A percentile compares a stretch with the other conserved stretches of the same genome.
These are phyloP conservation scores for Meiosimyza decipiens DNA, from an alignment of 2,888 invertebrate genomes.

Conservation along the genomic window DNA sequence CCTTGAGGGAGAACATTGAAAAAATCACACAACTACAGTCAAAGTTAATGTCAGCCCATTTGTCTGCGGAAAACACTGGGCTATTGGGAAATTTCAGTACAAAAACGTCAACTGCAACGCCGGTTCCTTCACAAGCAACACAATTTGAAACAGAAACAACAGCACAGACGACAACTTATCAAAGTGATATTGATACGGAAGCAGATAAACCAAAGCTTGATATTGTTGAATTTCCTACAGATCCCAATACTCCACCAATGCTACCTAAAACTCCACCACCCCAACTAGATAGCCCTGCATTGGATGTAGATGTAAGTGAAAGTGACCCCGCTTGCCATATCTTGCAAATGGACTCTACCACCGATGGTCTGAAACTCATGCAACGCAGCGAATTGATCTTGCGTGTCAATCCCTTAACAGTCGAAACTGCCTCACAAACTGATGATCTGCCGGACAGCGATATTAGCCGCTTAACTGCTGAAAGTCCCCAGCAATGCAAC, in stretches of 20 bases:
- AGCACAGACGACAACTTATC: too few species aligned
- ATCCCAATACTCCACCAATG: constrained; percentile 37
- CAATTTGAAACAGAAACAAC: neutral
- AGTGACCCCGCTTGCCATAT: constrained; percentile 39
- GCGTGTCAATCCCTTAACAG: constrained; percentile 72
- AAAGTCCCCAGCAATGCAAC: constrained; percentile 45
- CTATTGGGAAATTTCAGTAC: constrained; percentile 46
- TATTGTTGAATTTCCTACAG: neutral
- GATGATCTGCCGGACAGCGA: constrained; percentile 66
- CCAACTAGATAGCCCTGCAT: neutral
- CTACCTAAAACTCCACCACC: constrained; percentile 44
- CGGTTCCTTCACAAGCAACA: neutral
- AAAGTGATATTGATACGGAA: neutral
- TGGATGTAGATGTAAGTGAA: constrained; percentile 28
- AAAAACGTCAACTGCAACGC: constrained; percentile 23
- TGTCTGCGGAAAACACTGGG: constrained; percentile 51
- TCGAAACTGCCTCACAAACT: constrained; percentile 73
- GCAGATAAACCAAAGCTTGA: constrained; percentile 14
- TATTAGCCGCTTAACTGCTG: constrained; percentile 48
- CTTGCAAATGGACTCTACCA: constrained; percentile 52
- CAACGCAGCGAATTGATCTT: constrained; percentile 75
- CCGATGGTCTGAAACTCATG: constrained; percentile 69
- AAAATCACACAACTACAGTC: constrained; percentile 66
- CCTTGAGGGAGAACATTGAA: constrained; percentile 65
- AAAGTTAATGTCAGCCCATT: constrained; percentile 65